Evolutionary conservation across 2,113 vertebrate species (phyloP).

Genomic region (Chloropsis hardwickii): DNA sequence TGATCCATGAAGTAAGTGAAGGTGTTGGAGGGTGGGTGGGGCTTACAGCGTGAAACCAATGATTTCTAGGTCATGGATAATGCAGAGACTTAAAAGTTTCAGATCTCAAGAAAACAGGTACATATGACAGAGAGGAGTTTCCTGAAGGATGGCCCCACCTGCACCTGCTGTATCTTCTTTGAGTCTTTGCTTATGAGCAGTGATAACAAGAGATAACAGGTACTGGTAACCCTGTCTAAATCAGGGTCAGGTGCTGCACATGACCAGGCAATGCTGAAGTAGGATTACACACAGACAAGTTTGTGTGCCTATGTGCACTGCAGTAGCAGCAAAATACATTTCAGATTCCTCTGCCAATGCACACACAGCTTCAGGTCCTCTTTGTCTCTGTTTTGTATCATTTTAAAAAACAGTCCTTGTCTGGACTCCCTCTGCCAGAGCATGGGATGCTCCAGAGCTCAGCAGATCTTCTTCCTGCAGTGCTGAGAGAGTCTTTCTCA

Average conservation of each 20-base stretch:
- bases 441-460: accelerated
- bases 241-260: not conserved
- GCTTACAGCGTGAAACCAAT: not conserved
- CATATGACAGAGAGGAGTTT: not conserved
- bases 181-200: not conserved
- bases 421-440: not conserved
- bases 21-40: not conserved
- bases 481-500: not conserved
- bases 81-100: not conserved
- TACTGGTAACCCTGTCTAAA: not conserved
- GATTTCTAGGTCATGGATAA: not conserved
- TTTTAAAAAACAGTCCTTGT: not conserved
- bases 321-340: not conserved
- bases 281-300: not conserved
- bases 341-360: not conserved
- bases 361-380: not conserved
- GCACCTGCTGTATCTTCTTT: not conserved
- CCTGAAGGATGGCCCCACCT: not conserved
- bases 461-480: not conserved
- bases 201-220: not conserved
- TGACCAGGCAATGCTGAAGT: not conserved
- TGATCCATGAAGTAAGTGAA: not conserved
- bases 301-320: not conserved
- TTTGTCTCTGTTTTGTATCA: not conserved
- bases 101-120: not conserved